Percentiles rank a stretch among this genome's conserved stretches.
Evolutionary conservation across 2,797 vertebrate species (phyloP).

Genomic region (Euthynnus affinis): DNA sequence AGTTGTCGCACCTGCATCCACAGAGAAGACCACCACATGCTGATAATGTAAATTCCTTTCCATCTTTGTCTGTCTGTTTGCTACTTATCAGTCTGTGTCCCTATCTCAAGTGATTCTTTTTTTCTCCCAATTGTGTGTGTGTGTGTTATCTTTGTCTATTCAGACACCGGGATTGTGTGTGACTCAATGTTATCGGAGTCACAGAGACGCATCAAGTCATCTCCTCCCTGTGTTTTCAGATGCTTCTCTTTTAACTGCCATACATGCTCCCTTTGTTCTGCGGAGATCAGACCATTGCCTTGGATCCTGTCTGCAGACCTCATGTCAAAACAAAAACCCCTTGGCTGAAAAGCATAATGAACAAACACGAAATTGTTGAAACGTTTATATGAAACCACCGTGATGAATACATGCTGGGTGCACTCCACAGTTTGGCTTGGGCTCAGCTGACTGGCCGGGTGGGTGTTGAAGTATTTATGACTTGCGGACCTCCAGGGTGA

Average conservation of each 20-base stretch:
- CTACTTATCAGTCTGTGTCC: conserved; percentile 57
- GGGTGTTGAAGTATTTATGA: conserved; percentile 70
- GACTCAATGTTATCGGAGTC: conserved; percentile 67
- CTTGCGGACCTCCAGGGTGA: conserved; percentile 45
- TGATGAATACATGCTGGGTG: conserved; percentile 34
- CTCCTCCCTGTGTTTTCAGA: conserved; percentile 42
- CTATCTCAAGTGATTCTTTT: conserved; percentile 49
- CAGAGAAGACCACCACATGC: conserved; percentile 25
- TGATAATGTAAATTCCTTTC: conserved; percentile 55
- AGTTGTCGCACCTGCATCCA: conserved; percentile 53
- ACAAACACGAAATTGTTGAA: conserved; percentile 31
- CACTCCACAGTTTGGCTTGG: conserved; percentile 26
- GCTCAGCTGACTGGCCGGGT: conserved; percentile 42
- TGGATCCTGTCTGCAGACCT: conserved; percentile 41
- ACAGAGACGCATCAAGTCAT: conserved; percentile 38
- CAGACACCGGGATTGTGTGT: conserved; percentile 48
- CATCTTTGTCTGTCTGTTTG: conserved; percentile 33
- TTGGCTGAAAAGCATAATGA: conserved; percentile 6
- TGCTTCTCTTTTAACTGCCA: conserved; percentile 21
- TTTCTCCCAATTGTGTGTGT: conserved; percentile 10
- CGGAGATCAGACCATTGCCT: conserved; percentile 25
- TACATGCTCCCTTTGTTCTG: conserved; percentile 42
- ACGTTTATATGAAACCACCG: conserved; percentile 43
- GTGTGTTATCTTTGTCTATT: conserved; percentile 67
- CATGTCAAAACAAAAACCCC: conserved; percentile 53